Conservation (phyloP, 2,888 invertebrate genomes). For the Pogonocherus hispidulus region DNA sequence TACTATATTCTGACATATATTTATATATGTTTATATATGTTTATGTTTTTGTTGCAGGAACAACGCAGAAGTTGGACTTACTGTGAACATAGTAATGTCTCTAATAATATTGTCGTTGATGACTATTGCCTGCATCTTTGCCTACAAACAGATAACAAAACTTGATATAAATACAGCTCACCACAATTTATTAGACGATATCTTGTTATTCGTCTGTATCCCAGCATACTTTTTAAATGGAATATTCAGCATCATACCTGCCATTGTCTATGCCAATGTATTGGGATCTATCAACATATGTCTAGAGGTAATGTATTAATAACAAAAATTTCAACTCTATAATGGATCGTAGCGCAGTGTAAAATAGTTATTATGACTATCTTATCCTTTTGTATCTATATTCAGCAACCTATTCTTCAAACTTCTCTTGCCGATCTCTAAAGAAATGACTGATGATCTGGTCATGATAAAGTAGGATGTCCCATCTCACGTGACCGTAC, state of each 20-base stretch:
- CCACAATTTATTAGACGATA: conserved; percentile 78
- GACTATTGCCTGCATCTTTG: conserved; percentile 73
- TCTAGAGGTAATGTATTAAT: conserved; percentile 52
- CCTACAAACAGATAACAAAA: conserved; percentile 76
- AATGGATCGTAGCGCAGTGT: too few relatives aligned
- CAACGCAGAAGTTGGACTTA: conserved; percentile 68
- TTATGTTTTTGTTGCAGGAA: conserved; percentile 18
- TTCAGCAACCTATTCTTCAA: too few relatives aligned
- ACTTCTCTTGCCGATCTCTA: too few relatives aligned
- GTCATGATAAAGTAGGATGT: too few relatives aligned
- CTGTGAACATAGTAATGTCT: conserved; percentile 71
- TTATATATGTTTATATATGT: too few relatives aligned
- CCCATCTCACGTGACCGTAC: too few relatives aligned
- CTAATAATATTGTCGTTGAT: conserved; percentile 72
- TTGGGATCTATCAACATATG: conserved; percentile 48
- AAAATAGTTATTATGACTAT: too few relatives aligned
- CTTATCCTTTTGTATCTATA: too few relatives aligned
- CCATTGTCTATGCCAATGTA: conserved; percentile 63
- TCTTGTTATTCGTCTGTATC: conserved; percentile 79
- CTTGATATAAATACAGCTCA: conserved; percentile 78
- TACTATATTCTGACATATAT: too few relatives aligned
- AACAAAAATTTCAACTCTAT: not conserved
- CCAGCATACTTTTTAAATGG: conserved; percentile 82
- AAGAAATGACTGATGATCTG: too few relatives aligned
- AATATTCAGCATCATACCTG: conserved; percentile 78